These are phyloP conservation scores for Mungos mungo DNA, from an alignment of 2,113 vertebrate species.

Conservation along the genomic window DNA sequence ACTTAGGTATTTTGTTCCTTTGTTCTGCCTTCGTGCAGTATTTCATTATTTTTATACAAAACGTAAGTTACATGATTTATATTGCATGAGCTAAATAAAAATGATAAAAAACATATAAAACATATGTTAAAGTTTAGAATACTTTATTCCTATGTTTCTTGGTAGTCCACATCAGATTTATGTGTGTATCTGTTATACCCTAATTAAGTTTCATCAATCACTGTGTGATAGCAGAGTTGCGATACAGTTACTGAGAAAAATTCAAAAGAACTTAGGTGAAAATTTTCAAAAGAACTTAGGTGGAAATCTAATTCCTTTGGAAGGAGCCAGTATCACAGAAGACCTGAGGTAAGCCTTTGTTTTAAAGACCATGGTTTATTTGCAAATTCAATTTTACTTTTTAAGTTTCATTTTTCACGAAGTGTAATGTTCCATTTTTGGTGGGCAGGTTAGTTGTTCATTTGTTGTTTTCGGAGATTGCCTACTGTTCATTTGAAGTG, in stretches of 20 bases:
- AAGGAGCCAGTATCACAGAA: neutral
- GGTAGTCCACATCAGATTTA: neutral
- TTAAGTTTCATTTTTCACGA: neutral
- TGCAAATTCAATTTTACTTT: conserved; percentile 1
- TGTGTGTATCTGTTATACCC: neutral
- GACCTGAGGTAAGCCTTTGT: neutral
- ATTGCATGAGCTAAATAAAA: neutral
- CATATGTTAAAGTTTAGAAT: neutral
- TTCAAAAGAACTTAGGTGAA: neutral
- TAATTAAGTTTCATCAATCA: neutral
- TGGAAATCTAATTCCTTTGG: neutral
- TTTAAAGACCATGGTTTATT: conserved; percentile 9
- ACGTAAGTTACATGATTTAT: neutral
- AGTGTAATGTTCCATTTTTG: neutral
- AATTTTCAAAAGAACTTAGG: neutral
- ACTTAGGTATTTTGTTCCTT: neutral
- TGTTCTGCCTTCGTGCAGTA: neutral
- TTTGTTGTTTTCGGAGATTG: neutral
- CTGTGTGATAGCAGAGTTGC: neutral
- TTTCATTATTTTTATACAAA: conserved; percentile 38
- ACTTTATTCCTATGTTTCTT: neutral
- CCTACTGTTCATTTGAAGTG: neutral
- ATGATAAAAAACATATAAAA: neutral
- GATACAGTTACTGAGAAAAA: neutral
- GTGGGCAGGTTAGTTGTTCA: no score